phyloP scores from a whole-genome alignment of 2,888 invertebrate species.

The Loripinus fragilis region DNA sequence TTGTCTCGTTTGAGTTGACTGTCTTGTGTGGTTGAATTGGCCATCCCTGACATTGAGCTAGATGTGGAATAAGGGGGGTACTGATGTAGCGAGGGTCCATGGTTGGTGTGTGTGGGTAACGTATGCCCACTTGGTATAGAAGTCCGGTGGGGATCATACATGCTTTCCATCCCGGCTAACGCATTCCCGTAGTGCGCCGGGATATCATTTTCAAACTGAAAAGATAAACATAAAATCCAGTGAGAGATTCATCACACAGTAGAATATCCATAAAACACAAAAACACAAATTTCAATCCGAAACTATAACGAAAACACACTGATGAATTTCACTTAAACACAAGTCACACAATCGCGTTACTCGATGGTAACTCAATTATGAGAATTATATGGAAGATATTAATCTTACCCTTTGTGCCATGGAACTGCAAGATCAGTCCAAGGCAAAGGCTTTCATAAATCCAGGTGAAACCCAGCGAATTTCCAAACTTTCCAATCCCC shows the following conservation, averaged over 20 bases:
- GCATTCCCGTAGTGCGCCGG: slow-evolving; percentile 75
- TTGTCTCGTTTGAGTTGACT: slow-evolving; percentile 92
- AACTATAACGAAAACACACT: slow-evolving; percentile 55
- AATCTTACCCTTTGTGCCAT: slow-evolving; percentile 79
- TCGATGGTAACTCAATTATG: slow-evolving; percentile 53
- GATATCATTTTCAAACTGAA: slow-evolving; percentile 79
- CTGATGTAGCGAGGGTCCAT: slow-evolving; percentile 71
- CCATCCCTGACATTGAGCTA: slow-evolving; percentile 67
- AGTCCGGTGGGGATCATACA: slow-evolving; percentile 75
- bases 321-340: slow-evolving; percentile 65
- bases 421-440: slow-evolving; percentile 60
- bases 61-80: slow-evolving; percentile 75
- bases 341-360: slow-evolving; percentile 46
- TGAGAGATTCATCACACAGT: not conserved
- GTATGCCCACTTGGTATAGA: slow-evolving; percentile 64
- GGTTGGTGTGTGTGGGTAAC: slow-evolving; percentile 72
- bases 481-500: slow-evolving; percentile 32
- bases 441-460: slow-evolving; percentile 58
- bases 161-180: slow-evolving; percentile 71
- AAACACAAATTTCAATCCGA: slow-evolving; percentile 42
- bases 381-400: slow-evolving; percentile 47
- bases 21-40: slow-evolving; percentile 75
- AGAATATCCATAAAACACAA: slow-evolving; percentile 24
- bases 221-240: slow-evolving; percentile 24
- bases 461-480: slow-evolving; percentile 43